Conservation (phyloP, 2,888 invertebrate genomes). For the Pecten maximus region DNA sequence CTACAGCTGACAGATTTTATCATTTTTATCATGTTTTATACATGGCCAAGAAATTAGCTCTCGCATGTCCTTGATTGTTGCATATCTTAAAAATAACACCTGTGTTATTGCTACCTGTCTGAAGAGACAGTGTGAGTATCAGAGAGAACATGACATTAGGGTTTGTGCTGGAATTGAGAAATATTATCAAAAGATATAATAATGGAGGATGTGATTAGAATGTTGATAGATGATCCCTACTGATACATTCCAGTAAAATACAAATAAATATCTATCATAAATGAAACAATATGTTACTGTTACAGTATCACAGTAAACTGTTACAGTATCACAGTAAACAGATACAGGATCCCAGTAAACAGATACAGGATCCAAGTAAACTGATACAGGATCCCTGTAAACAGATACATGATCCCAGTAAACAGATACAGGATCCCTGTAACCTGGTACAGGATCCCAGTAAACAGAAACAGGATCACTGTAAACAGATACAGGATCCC, state of each 20-base stretch:
- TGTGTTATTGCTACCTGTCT: neutral
- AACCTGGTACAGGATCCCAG: too few relatives aligned
- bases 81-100: neutral
- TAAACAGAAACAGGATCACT: too few relatives aligned
- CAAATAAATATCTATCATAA: too few relatives aligned
- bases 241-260: neutral
- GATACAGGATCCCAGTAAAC: too few relatives aligned
- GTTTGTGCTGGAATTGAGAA: neutral
- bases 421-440: too few relatives aligned
- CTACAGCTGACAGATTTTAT: neutral
- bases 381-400: neutral
- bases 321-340: too few relatives aligned
- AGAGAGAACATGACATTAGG: neutral
- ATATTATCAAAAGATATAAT: neutral
- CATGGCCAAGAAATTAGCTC: neutral
- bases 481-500: too few relatives aligned
- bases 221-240: neutral
- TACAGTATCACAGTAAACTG: too few relatives aligned
- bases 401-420: neutral
- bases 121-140: neutral
- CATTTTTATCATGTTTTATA: neutral
- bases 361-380: too few relatives aligned
- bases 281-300: too few relatives aligned
- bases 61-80: neutral
- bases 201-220: neutral